Base-by-base conservation (phyloP, 30 jellyfish, hydroid and myxozoan genomes). In the Chrysaora quinquecirrha region DNA sequence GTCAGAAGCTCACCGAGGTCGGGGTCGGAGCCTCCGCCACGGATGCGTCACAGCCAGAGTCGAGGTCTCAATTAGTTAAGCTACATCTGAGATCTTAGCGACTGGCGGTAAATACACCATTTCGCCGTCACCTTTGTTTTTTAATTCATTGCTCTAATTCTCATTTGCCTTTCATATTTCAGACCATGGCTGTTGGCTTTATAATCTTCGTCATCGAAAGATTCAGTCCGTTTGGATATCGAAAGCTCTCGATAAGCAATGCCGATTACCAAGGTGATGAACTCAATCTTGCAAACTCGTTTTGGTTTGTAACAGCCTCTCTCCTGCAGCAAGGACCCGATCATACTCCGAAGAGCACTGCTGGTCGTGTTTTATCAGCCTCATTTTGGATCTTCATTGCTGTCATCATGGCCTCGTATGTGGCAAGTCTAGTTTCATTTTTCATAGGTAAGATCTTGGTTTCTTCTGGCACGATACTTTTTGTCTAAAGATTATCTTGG, bases 251-350 rank as follows among this genome's bases (percentile, higher is more conserved):
- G 0, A 48, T 71, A 10, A 43, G 70, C 46, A 73, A 76, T 30
- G 82, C 87, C 2, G 97, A 89, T 29, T 56, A 52, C 30, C 76
- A 68, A 10, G 97, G 97, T 10, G 86, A 75, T 73, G 97, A 89
- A 30, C 79, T 89, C 87, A 82, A 66, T 49, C 56, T 89, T 48
- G 80, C 76, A 18, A 89, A 89, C 78, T 72, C 89, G 77, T 66
- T 89, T 31, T 89, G 97, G 97, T 89, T 89, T 56, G 94, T 89
- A 28, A 80, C 86, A 50, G 91, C 97, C 67, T 89, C 97, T 63
- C 34, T 80, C 65, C 71, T 89, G 61, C 97, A 89, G 32, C 97
- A 89, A 70, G 97, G 97, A 34, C 93, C 97, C 6, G 97, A 89
- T 60, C 90, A 81, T 9, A 89, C 97, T 6, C 97, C 97, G 12